phyloP scores from a whole-genome alignment of 2,113 vertebrate species.

The Leiothrix lutea region DNA sequence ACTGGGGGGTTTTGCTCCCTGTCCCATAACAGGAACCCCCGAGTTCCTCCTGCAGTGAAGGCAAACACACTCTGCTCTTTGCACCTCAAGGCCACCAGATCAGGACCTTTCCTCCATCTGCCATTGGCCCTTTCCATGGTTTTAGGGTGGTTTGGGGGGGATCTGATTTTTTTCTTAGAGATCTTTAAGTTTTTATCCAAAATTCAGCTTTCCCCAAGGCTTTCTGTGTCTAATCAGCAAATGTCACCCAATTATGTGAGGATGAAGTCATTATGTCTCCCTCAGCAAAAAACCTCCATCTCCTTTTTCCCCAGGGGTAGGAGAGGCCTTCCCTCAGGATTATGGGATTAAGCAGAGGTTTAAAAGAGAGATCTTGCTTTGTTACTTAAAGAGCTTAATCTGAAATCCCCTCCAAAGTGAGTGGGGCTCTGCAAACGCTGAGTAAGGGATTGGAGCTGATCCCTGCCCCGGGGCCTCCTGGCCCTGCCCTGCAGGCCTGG shows the following conservation, averaged over 20 bases:
- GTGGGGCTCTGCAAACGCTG: not conserved
- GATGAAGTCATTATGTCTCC: not conserved
- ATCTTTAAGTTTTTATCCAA: not conserved
- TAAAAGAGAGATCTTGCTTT: conserved; percentile 37
- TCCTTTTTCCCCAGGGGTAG: not conserved
- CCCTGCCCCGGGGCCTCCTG: accelerated
- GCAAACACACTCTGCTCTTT: not conserved
- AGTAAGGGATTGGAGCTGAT: not conserved
- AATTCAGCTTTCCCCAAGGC: not conserved
- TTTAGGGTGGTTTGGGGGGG: not conserved
- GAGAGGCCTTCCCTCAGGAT: conserved; percentile 26
- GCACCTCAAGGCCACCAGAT: not conserved
- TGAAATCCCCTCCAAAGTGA: conserved; percentile 21
- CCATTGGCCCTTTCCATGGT: not conserved
- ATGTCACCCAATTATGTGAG: not conserved
- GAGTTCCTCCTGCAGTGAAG: not conserved
- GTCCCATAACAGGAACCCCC: accelerated
- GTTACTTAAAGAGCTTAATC: conserved; percentile 35
- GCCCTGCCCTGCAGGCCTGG: not conserved
- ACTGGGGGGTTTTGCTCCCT: not conserved
- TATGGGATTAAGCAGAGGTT: conserved; percentile 32
- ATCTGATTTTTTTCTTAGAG: not conserved
- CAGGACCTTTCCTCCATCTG: accelerated
- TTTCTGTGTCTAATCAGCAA: not conserved
- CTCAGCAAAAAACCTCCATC: not conserved